Evolutionary conservation across 30 jellyfish, hydroid and myxozoan species (phyloP).

Genomic region (Aurelia sp.): DNA sequence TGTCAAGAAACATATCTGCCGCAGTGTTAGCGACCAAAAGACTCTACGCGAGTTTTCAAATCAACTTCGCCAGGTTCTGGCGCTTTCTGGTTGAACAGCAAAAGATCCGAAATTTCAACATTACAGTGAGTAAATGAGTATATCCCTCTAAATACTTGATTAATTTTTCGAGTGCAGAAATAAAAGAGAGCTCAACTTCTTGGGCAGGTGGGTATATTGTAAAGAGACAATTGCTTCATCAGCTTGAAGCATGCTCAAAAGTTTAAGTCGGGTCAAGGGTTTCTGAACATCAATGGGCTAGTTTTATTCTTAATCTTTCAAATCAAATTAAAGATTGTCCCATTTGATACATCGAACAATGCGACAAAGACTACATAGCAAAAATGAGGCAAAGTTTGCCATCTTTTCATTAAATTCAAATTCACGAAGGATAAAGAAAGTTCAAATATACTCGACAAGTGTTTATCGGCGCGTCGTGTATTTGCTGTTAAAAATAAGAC

Average conservation of each 20-base stretch:
- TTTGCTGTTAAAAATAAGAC: slow-evolving; percentile 27
- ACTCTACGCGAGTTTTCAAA: too few relatives aligned
- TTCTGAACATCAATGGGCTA: background rate
- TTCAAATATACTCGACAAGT: background rate
- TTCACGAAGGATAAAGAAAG: slow-evolving; percentile 2
- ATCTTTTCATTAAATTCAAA: background rate
- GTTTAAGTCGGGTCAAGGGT: slow-evolving; percentile 7
- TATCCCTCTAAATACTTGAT: too few relatives aligned
- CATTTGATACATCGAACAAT: background rate
- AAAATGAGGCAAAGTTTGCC: background rate
- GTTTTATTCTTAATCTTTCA: background rate
- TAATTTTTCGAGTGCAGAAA: too few relatives aligned
- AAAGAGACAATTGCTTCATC: background rate
- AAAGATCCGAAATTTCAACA: too few relatives aligned
- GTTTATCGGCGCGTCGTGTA: background rate
- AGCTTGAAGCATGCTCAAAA: background rate
- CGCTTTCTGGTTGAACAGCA: too few relatives aligned
- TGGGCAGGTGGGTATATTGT: slow-evolving; percentile 6
- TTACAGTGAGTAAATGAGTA: too few relatives aligned
- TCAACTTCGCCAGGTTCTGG: too few relatives aligned
- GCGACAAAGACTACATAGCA: background rate
- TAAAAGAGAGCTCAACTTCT: background rate
- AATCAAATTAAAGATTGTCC: background rate
- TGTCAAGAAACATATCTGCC: too few relatives aligned
- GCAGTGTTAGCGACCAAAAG: too few relatives aligned